These are phyloP conservation scores for Notospermus geniculatus DNA, from an alignment of 1,140 invertebrate species.

Conservation along the genomic window DNA sequence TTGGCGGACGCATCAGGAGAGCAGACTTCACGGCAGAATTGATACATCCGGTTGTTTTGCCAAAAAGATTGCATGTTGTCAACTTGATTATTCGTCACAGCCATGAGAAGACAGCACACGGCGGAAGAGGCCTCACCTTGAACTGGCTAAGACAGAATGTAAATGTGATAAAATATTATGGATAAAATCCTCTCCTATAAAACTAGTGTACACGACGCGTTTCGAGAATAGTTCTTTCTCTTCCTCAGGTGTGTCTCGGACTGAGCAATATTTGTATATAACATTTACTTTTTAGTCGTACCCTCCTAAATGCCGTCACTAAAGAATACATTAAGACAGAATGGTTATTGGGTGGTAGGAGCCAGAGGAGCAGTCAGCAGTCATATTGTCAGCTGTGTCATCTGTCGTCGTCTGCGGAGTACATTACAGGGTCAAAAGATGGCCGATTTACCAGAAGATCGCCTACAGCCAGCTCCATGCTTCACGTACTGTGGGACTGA, in stretches of 20 bases:
- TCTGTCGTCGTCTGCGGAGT: slow-evolving; percentile 19
- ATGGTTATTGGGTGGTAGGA: slow-evolving; percentile 19
- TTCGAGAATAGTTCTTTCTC: no score
- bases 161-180: no score
- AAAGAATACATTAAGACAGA: no score
- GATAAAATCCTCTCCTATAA: no score
- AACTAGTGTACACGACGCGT: no score
- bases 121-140: slow-evolving; percentile 17
- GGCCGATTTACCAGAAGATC: slow-evolving; percentile 26
- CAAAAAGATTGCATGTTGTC: slow-evolving; percentile 14
- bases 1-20: slow-evolving; percentile 8
- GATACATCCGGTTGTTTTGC: slow-evolving; percentile 21
- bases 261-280: no score
- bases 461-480: slow-evolving; percentile 15
- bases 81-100: slow-evolving; percentile 11
- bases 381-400: slow-evolving; percentile 17
- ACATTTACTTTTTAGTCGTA: no score
- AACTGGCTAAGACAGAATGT: slow-evolving; percentile 18
- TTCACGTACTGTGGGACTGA: slow-evolving; percentile 27
- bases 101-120: slow-evolving; percentile 13
- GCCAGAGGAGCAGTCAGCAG: background rate
- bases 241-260: no score
- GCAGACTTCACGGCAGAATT: background rate
- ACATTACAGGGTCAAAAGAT: slow-evolving; percentile 21
- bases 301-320: no score